Conservation (phyloP, 2,113 vertebrate species). For the Laticauda laticaudata region DNA sequence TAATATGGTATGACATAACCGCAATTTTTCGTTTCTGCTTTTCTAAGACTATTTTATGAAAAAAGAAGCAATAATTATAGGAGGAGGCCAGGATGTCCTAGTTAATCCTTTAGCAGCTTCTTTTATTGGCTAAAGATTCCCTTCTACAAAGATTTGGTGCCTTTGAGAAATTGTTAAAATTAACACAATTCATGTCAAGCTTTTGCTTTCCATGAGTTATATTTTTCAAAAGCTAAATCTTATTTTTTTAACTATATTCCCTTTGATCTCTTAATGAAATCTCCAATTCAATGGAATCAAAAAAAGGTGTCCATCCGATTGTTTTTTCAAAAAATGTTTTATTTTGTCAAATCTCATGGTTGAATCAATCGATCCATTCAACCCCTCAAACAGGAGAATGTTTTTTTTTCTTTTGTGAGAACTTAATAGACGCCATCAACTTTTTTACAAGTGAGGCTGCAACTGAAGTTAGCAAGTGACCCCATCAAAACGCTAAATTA, state of each 20-base stretch:
- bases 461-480: constrained; percentile 16
- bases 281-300: constrained; percentile 36
- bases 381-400: background rate
- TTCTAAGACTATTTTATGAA: constrained; percentile 52
- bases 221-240: constrained; percentile 21
- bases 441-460: constrained; percentile 15
- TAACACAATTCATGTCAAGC: constrained; percentile 22
- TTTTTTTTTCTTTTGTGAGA: constrained; percentile 5
- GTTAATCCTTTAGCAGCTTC: constrained; percentile 23
- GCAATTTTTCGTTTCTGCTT: constrained; percentile 51
- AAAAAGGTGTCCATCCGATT: constrained; percentile 24
- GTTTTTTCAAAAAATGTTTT: constrained; percentile 19
- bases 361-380: background rate
- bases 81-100: background rate
- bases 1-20: constrained; percentile 26
- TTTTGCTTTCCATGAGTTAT: background rate
- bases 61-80: constrained; percentile 23
- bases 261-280: constrained; percentile 28
- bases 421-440: constrained; percentile 31
- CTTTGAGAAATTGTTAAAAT: constrained; percentile 49
- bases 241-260: background rate
- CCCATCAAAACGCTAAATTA: constrained; percentile 17
- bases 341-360: background rate
- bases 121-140: constrained; percentile 39
- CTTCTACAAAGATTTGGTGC: constrained; percentile 50